Evolutionary conservation across 2,888 invertebrate species (phyloP).

Genomic region (Caenorhabditis sp.): DNA sequence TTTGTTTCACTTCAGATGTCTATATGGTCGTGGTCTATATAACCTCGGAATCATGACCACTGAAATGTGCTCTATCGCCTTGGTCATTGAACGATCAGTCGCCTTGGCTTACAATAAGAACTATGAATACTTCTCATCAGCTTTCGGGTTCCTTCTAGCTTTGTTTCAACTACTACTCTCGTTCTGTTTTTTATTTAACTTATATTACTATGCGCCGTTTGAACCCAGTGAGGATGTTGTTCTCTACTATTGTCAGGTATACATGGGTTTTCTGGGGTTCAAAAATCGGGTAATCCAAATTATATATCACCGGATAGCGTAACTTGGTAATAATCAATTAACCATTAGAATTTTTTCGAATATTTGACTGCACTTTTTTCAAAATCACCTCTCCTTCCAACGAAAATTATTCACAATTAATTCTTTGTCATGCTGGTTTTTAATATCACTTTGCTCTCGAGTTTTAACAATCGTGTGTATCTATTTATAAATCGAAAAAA

Average conservation of each 20-base stretch:
- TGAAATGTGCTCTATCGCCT: slow-evolving; percentile 18
- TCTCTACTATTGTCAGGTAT: slow-evolving; percentile 24
- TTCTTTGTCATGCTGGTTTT: too few relatives aligned
- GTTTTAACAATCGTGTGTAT: too few relatives aligned
- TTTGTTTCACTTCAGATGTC: slow-evolving; percentile 5
- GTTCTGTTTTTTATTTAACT: slow-evolving; percentile 36
- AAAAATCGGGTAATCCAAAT: too few relatives aligned
- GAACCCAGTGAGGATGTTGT: slow-evolving; percentile 14
- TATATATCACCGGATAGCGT: too few relatives aligned
- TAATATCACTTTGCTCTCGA: too few relatives aligned
- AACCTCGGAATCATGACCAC: slow-evolving; percentile 32
- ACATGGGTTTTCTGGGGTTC: too few relatives aligned
- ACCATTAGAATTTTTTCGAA: too few relatives aligned
- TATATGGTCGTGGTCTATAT: slow-evolving; percentile 24
- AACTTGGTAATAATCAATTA: too few relatives aligned
- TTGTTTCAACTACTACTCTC: slow-evolving; percentile 22
- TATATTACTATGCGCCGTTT: slow-evolving; percentile 34
- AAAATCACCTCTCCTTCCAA: too few relatives aligned
- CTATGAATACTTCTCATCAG: slow-evolving; percentile 19
- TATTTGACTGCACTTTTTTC: too few relatives aligned
- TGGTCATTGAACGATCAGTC: slow-evolving; percentile 23
- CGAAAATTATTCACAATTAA: too few relatives aligned
- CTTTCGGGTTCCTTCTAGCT: slow-evolving; percentile 18
- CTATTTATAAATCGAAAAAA: too few relatives aligned
- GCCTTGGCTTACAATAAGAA: slow-evolving; percentile 15